A percentile compares a stretch with the other conserved stretches of the same genome.
Conservation (phyloP, 2,797 vertebrate species). For the Alauda arvensis region DNA sequence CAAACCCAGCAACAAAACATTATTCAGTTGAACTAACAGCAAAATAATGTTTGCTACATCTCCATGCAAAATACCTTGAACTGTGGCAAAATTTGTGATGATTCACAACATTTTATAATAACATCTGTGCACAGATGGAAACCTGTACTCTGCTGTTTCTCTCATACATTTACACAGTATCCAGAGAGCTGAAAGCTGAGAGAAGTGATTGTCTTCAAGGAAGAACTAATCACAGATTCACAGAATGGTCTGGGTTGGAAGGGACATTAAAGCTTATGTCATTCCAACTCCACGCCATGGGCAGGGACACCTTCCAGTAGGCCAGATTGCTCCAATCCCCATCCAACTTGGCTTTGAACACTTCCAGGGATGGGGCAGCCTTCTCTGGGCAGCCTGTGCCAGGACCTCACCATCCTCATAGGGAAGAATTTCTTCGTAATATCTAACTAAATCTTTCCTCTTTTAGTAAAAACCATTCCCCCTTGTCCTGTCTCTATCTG, state of each 20-base stretch:
- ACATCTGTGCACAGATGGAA: not conserved
- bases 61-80: not conserved
- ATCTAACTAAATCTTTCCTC: not conserved
- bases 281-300: rapidly evolving
- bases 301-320: not conserved
- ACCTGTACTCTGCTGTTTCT: not conserved
- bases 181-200: not conserved
- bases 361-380: not conserved
- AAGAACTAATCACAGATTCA: not conserved
- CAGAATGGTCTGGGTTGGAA: not conserved
- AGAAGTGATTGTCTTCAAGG: not conserved
- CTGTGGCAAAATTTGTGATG: not conserved
- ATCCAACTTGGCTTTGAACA: not conserved
- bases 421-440: not conserved
- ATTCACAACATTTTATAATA: not conserved
- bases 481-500: not conserved
- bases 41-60: not conserved
- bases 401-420: not conserved
- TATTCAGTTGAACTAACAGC: not conserved
- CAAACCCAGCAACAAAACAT: not conserved
- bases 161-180: not conserved
- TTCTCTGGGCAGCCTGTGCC: not conserved
- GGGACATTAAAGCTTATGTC: not conserved
- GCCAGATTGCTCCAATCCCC: not conserved
- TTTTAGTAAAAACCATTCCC: not conserved